phyloP scores from a whole-genome alignment of 2,888 invertebrate species.

The Drosophila dives region DNA sequence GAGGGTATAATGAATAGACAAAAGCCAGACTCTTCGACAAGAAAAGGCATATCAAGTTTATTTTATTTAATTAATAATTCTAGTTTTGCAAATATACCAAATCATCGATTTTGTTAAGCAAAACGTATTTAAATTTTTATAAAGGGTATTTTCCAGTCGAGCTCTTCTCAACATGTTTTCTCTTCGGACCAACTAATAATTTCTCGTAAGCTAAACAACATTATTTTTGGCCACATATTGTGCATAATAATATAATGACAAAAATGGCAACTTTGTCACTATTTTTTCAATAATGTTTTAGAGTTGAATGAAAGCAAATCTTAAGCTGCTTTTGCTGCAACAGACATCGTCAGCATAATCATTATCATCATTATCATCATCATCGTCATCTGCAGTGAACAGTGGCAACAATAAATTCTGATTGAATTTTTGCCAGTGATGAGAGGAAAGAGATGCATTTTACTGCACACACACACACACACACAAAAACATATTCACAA shows the following conservation, averaged over 20 bases:
- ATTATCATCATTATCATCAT: neutral
- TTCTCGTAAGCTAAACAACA: slow-evolving; percentile 31
- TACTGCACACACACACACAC: slow-evolving; percentile 24
- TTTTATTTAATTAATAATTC: neutral
- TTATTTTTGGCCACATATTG: neutral
- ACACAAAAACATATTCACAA: slow-evolving; percentile 29
- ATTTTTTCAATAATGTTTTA: slow-evolving; percentile 39
- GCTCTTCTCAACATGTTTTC: neutral
- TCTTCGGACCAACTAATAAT: neutral
- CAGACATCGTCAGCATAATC: slow-evolving; percentile 25
- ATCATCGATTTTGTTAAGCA: neutral
- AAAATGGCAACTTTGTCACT: slow-evolving; percentile 49
- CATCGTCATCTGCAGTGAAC: neutral
- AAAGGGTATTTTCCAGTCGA: neutral
- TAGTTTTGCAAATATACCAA: neutral
- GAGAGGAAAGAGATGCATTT: slow-evolving; percentile 22
- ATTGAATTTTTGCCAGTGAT: slow-evolving; percentile 68
- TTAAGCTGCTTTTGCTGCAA: slow-evolving; percentile 69
- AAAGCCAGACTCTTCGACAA: neutral
- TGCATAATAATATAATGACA: neutral
- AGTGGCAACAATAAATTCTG: slow-evolving; percentile 59
- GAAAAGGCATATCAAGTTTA: neutral
- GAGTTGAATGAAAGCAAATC: slow-evolving; percentile 39
- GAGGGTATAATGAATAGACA: neutral
- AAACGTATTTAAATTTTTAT: neutral